phyloP scores from a whole-genome alignment of 30 jellyfish, hydroid and myxozoan genomes.

The Turritopsis rubra region DNA sequence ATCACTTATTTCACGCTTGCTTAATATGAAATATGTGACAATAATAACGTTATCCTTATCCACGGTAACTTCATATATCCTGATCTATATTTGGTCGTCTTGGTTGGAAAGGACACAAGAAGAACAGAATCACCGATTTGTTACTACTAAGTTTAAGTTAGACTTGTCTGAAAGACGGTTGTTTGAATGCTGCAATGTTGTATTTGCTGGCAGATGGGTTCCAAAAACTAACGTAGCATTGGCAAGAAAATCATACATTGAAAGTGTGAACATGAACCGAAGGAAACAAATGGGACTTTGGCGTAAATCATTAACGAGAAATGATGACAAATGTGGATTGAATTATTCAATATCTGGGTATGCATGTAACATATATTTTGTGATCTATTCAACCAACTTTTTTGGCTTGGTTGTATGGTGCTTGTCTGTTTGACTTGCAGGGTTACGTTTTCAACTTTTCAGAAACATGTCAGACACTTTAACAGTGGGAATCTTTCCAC shows the following conservation, averaged over 20 bases:
- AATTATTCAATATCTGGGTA: neutral
- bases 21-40: neutral
- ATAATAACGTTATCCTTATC: neutral
- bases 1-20: too few species aligned
- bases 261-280: neutral
- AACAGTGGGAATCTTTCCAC: too few species aligned
- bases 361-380: neutral
- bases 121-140: neutral
- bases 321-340: neutral
- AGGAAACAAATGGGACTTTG: neutral
- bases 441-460: too few species aligned
- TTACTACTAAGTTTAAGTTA: neutral
- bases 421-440: too few species aligned
- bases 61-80: neutral
- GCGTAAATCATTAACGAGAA: neutral
- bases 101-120: neutral
- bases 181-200: neutral
- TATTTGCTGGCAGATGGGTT: constrained; percentile 2
- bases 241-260: neutral
- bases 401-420: too few species aligned
- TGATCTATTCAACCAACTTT: neutral
- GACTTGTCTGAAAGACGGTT: neutral
- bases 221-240: neutral
- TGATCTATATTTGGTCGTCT: neutral
- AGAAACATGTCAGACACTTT: too few species aligned